Conservation (phyloP, 2,113 vertebrate genomes). For the Plectropomus leopardus region DNA sequence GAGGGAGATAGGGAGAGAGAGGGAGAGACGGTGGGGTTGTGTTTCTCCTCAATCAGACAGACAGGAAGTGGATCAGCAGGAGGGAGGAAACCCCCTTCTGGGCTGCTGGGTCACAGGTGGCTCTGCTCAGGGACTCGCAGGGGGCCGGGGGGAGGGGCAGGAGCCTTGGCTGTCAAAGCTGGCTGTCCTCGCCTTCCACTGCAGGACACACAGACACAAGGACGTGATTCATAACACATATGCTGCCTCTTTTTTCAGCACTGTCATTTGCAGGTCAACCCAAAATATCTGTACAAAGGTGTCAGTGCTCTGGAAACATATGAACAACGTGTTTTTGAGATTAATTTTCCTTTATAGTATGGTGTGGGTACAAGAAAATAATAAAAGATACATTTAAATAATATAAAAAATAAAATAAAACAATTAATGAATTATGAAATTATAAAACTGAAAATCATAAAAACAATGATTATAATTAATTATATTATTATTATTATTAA, state of each 20-base stretch:
- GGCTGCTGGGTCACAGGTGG: slow-evolving; percentile 77
- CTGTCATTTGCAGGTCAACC: not conserved
- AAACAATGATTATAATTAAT: too few relatives aligned
- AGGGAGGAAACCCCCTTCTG: slow-evolving; percentile 66
- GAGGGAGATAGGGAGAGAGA: slow-evolving; percentile 25
- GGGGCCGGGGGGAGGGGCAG: slow-evolving; percentile 94
- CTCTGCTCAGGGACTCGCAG: slow-evolving; percentile 91
- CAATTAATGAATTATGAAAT: too few relatives aligned
- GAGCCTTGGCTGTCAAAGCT: slow-evolving; percentile 98
- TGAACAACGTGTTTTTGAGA: not conserved
- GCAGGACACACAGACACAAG: slow-evolving; percentile 73
- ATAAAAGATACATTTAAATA: too few relatives aligned
- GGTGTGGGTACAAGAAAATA: not conserved
- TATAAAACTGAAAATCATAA: too few relatives aligned
- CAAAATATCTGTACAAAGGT: not conserved
- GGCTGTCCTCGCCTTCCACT: slow-evolving; percentile 97
- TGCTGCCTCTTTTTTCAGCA: not conserved
- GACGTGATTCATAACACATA: slow-evolving; percentile 47
- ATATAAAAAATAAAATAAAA: too few relatives aligned
- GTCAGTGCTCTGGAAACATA: not conserved
- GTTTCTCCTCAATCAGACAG: slow-evolving; percentile 80
- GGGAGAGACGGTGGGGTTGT: slow-evolving; percentile 52
- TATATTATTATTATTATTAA: too few relatives aligned
- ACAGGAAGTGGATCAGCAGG: slow-evolving; percentile 77
- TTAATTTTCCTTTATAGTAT: not conserved